A percentile compares a stretch with the other conserved stretches of the same genome.
phyloP scores from a whole-genome alignment of 2,888 invertebrate species.

The Ptilodon capucinus region DNA sequence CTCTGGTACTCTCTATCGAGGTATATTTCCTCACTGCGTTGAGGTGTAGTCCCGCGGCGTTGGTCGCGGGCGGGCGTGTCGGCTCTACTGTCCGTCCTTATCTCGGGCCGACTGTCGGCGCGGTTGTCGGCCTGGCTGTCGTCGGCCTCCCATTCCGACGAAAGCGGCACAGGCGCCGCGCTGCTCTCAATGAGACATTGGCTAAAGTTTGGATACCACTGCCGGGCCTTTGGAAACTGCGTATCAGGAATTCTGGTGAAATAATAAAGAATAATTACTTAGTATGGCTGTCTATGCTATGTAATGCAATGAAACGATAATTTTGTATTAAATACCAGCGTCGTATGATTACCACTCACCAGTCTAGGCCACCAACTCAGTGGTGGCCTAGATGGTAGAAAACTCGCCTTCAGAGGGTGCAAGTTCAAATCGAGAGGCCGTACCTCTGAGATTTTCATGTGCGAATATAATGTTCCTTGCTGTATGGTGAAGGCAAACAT shows the following conservation, averaged over 20 bases:
- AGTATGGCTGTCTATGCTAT: too few relatives aligned
- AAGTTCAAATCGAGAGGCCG: too few relatives aligned
- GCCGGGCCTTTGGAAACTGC: slow-evolving; percentile 38
- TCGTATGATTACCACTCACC: too few relatives aligned
- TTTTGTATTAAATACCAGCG: too few relatives aligned
- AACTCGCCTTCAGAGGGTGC: too few relatives aligned
- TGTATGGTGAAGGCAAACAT: too few relatives aligned
- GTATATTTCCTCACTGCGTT: slow-evolving; percentile 46
- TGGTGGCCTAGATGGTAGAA: too few relatives aligned
- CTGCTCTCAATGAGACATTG: slow-evolving; percentile 38
- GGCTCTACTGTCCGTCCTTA: slow-evolving; percentile 41
- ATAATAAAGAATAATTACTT: not conserved
- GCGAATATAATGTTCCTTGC: too few relatives aligned
- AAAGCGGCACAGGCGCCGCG: slow-evolving; percentile 30
- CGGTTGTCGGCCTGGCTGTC: slow-evolving; percentile 39
- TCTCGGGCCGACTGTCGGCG: too few relatives aligned
- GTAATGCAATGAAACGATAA: too few relatives aligned
- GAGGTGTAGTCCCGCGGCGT: slow-evolving; percentile 37
- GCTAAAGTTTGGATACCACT: slow-evolving; percentile 60
- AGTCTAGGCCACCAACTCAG: too few relatives aligned
- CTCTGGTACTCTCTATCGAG: slow-evolving; percentile 69
- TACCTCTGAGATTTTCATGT: too few relatives aligned
- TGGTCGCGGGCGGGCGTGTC: slow-evolving; percentile 40
- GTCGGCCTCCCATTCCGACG: slow-evolving; percentile 67
- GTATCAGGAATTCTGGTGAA: slow-evolving; percentile 50